Evolutionary conservation across 1,140 invertebrate genomes (phyloP), one percentile per base, ranked within the genome.

Genomic region (Pinna nobilis): DNA sequence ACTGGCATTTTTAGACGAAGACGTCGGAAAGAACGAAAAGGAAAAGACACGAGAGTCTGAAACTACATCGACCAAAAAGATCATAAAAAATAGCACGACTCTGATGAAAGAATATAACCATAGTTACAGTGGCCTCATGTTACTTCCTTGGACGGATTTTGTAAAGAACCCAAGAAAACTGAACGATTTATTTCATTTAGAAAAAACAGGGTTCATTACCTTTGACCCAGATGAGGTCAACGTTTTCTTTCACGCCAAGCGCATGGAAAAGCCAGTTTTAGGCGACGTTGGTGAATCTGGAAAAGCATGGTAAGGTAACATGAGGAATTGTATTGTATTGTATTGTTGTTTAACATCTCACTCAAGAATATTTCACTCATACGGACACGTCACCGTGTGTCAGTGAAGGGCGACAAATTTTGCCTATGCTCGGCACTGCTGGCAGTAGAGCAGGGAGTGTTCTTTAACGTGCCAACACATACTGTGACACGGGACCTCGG

Each of bases 131-230:
- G 81, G 81, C 3, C 39, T 82, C 0, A 76, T 66, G 28, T 80
- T 82, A 30, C 49, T 82, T 18, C 78, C 81, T 9, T 82, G 81
- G 81, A 78, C 80, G 20, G 81, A 82, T 13, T 82, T 82, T 72
- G 65, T 74, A 3, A 66, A 41, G 23, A 80, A 78, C 33, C 81
- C 81, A 3, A 35, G 69, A 13, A 68, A 72, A 7, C 53, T 82
- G 0, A 80, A 80, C 59, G 78, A 78, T 25, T 51, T 80, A 30
- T 82, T 82, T 64, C 70, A 74, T 25, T 25, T 73, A 37, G 81
- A 82, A 53, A 78, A 60, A 32, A 78, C 78, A 44, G 59, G 70
- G 2, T 73, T 61, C 18, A 78, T 82, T 5, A 82, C 76, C 5
- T 80, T 69, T 49, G 81, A 82, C 28, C 71, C 78, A 3, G 76